A percentile compares a stretch with the other conserved stretches of the same genome.
These are phyloP conservation scores for Eupithecia subumbrata DNA, from an alignment of 2,888 invertebrate genomes.

Conservation along the genomic window DNA sequence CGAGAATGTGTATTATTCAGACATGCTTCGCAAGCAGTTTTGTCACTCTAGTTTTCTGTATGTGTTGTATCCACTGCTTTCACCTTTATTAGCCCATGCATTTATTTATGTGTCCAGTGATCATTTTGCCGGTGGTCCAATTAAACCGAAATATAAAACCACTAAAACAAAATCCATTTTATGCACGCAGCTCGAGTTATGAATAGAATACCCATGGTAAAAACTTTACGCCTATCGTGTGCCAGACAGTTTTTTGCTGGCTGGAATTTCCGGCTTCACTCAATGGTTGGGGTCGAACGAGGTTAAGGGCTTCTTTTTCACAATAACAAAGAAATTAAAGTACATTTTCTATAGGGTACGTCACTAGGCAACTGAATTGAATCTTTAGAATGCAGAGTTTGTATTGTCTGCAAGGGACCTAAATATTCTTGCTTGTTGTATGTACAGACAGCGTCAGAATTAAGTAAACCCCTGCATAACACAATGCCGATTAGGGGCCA, in stretches of 20 bases:
- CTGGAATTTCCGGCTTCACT: constrained; percentile 59
- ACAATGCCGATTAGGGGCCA: no score
- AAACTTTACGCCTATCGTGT: constrained; percentile 21
- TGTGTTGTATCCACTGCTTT: background rate
- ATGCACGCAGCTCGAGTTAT: constrained; percentile 21
- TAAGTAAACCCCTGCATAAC: no score
- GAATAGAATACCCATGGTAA: constrained; percentile 22
- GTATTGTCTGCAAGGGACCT: background rate
- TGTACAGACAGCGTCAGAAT: no score
- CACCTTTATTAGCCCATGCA: background rate
- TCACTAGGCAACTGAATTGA: background rate
- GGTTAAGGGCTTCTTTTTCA: constrained; percentile 18
- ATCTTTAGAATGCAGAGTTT: background rate
- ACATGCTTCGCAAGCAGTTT: background rate
- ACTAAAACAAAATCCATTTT: constrained; percentile 24
- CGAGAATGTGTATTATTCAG: background rate
- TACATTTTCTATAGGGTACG: background rate
- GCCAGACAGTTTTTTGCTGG: constrained; percentile 50
- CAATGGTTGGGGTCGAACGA: constrained; percentile 44
- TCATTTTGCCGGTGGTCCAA: background rate
- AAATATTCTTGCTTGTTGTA: background rate
- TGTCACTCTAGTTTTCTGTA: background rate
- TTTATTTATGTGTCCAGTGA: background rate
- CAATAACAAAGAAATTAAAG: background rate
- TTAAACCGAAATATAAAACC: background rate